phyloP scores from a whole-genome alignment of 2,113 vertebrate species.

The Anser cygnoides region DNA sequence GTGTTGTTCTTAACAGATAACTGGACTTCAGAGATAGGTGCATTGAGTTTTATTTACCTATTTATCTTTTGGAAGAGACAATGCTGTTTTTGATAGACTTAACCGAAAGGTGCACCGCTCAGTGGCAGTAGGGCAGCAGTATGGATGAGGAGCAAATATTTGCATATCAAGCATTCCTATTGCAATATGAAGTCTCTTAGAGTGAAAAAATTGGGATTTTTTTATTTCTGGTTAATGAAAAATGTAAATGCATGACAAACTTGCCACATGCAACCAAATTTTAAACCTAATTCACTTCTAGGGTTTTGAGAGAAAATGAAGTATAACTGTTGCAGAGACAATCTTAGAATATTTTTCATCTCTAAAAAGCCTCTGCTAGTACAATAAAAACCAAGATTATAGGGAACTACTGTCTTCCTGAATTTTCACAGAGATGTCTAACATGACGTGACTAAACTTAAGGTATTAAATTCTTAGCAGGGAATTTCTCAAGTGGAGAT shows the following conservation, averaged over 20 bases:
- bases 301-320: neutral
- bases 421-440: neutral
- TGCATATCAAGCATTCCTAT: neutral
- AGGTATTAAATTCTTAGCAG: neutral
- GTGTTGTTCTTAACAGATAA: neutral
- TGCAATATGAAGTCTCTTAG: neutral
- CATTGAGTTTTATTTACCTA: neutral
- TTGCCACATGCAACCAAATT: neutral
- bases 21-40: neutral
- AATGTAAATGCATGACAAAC: neutral
- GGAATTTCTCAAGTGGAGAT: neutral
- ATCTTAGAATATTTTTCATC: neutral
- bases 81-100: neutral
- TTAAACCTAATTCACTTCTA: neutral
- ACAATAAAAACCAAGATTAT: neutral
- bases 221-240: neutral
- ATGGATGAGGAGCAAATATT: neutral
- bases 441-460: neutral
- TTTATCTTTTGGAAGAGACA: neutral
- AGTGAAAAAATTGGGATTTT: neutral
- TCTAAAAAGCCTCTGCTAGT: neutral
- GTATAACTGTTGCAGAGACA: neutral
- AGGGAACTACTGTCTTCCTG: neutral
- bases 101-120: neutral
- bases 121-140: neutral